phyloP scores from a whole-genome alignment of 2,113 vertebrate genomes.

The Lepus timidus region DNA sequence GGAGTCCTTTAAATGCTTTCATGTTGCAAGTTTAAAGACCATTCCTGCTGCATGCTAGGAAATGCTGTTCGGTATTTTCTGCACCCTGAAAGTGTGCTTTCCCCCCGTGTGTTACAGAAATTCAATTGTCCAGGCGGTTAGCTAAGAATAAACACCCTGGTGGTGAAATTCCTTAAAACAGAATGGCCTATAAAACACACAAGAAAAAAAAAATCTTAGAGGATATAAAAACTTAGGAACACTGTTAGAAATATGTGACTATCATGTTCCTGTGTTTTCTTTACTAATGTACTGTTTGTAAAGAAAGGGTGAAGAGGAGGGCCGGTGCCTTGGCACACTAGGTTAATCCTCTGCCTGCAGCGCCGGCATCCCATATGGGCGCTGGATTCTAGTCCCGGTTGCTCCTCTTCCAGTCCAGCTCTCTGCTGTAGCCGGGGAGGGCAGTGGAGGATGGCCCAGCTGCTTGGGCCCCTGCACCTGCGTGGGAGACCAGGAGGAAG shows the following conservation, averaged over 20 bases:
- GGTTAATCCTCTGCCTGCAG: too few relatives aligned
- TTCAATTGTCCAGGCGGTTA: neutral
- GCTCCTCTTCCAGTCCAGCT: too few relatives aligned
- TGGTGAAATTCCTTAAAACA: conserved; percentile 6
- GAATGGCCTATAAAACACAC: neutral
- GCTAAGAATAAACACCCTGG: neutral
- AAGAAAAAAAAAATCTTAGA: neutral
- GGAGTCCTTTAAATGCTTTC: conserved; percentile 1
- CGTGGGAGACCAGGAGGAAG: too few relatives aligned
- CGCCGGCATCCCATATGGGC: too few relatives aligned
- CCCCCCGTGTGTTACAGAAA: neutral
- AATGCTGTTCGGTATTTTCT: neutral
- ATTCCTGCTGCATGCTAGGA: neutral
- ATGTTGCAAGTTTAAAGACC: conserved; percentile 2
- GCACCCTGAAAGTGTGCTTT: neutral
- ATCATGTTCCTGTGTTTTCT: neutral
- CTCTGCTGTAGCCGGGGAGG: too few relatives aligned
- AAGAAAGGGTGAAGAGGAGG: neutral
- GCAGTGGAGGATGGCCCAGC: too few relatives aligned
- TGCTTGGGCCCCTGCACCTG: too few relatives aligned
- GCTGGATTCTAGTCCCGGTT: too few relatives aligned
- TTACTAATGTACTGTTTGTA: conserved; percentile 35
- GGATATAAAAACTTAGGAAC: neutral
- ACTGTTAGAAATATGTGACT: neutral
- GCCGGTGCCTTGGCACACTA: neutral